These are phyloP conservation scores for Falcaria lacertinaria DNA, from an alignment of 2,888 invertebrate genomes.

Conservation along the genomic window DNA sequence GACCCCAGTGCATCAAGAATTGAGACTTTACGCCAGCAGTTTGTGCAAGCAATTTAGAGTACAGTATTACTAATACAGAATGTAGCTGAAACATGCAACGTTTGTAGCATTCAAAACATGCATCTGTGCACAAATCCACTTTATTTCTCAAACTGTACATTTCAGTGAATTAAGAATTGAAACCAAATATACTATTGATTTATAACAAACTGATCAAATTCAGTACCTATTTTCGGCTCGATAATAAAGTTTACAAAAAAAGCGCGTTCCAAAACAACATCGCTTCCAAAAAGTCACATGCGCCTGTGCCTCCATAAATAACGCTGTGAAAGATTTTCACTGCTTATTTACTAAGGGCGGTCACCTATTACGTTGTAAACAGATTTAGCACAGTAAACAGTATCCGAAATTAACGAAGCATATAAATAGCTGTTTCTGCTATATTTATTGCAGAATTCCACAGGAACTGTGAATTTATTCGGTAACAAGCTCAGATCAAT, in stretches of 20 bases:
- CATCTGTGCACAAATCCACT: too few relatives aligned
- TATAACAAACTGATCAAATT: too few relatives aligned
- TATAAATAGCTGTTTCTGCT: neutral
- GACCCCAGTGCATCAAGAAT: neutral
- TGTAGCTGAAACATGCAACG: neutral
- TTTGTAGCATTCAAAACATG: neutral
- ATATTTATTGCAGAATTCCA: neutral
- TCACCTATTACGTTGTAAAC: constrained; percentile 19
- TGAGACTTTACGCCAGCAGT: neutral
- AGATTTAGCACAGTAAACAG: constrained; percentile 12
- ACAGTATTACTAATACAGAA: neutral
- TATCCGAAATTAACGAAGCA: constrained; percentile 8
- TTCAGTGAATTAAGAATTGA: too few relatives aligned
- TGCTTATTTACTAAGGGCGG: constrained; percentile 13
- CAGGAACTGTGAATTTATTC: neutral
- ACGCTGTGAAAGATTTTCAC: constrained; percentile 18
- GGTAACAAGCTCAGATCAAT: neutral
- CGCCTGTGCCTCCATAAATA: constrained; percentile 11
- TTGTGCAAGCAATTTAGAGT: neutral
- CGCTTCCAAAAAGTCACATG: neutral
- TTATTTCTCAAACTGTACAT: too few relatives aligned
- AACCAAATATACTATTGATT: too few relatives aligned
- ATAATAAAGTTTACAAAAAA: too few relatives aligned
- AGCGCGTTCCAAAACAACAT: neutral
- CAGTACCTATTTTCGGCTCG: too few relatives aligned